Percentiles rank a stretch among this genome's conserved stretches.
These are phyloP conservation scores for Sceloporus tristichus DNA, from an alignment of 2,113 vertebrate genomes.

Conservation along the genomic window DNA sequence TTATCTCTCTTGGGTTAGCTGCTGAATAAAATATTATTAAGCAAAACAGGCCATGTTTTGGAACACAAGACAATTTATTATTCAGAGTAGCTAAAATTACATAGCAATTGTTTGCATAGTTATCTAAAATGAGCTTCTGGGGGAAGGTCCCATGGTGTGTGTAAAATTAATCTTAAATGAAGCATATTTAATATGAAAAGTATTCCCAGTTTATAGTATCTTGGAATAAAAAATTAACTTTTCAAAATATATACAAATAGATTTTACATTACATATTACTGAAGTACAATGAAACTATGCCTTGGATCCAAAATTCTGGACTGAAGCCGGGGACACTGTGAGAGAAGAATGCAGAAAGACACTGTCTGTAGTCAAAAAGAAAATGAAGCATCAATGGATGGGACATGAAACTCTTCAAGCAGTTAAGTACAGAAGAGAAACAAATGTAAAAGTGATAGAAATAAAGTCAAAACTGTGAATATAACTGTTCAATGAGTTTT, in stretches of 20 bases:
- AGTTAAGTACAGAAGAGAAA: too few relatives aligned
- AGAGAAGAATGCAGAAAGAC: too few relatives aligned
- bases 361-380: too few relatives aligned
- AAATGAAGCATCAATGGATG: too few relatives aligned
- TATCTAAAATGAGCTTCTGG: conserved; percentile 25
- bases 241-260: background rate
- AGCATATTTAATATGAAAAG: conserved; percentile 18
- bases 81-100: conserved; percentile 23
- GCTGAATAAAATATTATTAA: conserved; percentile 37
- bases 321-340: too few relatives aligned
- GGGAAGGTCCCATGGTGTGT: conserved; percentile 2
- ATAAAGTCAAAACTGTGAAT: too few relatives aligned
- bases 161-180: conserved; percentile 26
- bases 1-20: conserved; percentile 14
- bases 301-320: background rate
- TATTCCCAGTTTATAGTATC: background rate
- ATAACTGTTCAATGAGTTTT: too few relatives aligned
- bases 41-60: conserved; percentile 19
- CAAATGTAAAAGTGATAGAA: too few relatives aligned
- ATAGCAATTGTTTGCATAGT: conserved; percentile 21
- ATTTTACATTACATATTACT: background rate
- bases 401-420: too few relatives aligned
- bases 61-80: conserved; percentile 33
- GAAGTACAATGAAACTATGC: background rate
- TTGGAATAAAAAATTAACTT: background rate